Evolutionary conservation across 1,140 invertebrate species (phyloP), one percentile per base, ranked within the genome.

Genomic region (Melipona quadrifasciata): DNA sequence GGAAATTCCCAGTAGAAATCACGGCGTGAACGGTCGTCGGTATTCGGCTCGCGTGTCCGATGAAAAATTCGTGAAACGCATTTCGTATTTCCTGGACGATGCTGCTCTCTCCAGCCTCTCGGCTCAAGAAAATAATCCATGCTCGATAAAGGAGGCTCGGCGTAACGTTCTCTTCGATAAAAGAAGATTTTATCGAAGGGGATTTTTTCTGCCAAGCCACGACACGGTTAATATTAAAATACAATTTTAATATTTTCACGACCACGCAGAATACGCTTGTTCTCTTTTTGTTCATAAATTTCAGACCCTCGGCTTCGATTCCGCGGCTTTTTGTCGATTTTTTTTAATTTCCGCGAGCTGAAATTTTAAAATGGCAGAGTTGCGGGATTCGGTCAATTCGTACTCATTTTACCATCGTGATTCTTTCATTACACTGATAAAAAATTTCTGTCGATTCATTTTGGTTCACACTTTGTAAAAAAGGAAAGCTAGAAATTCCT

Each of bases 1-100:
- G n/a, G 64, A 55, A 51, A 82, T 82, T 82, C 81, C 81, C 81
- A 51, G 47, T 64, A 82, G 81, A 82, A 82, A 82, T 82, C 81
- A 82, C 51, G 16, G 27, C 57, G 11, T 47, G 78, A 71, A 80
- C 27, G n/a, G n/a, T 5, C 8, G 12, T 2, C 1, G 64, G 39
- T 58, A 68, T 82, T 82, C 73, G 8, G 24, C 12, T 21, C 31
- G 31, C 79, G 79, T 47, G 67, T 12, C 2, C 19, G 55, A 70
- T 77, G 81, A 68, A 68, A 82, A 77, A 82, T 82, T 82, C 61
- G 73, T 57, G 64, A n/a, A 47, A 76, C 64, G 72, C 47, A 67
- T 80, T 47, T 58, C 53, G 53, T 55, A 27, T 64, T 27, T 31
- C 11, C 10, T 19, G 34, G 53, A 34, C 47, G 57, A 17, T 10